phyloP scores from a whole-genome alignment of 92 coral and sea anemone genomes.

The Actinostola sp. region DNA sequence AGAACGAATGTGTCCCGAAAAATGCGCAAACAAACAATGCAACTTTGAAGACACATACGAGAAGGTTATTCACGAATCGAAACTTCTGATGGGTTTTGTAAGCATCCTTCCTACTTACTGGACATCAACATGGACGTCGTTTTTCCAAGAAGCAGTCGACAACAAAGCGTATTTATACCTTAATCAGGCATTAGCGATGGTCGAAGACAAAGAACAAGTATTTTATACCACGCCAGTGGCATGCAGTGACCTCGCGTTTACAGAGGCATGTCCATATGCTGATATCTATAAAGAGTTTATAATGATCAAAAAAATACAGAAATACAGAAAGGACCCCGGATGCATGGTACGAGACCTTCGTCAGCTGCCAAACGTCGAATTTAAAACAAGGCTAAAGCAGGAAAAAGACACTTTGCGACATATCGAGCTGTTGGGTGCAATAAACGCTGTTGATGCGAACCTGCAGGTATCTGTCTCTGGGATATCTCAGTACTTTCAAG shows the following conservation, averaged over 20 bases:
- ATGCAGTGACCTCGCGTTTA: not conserved
- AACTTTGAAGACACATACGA: not conserved
- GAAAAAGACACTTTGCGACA: slow-evolving; percentile 41
- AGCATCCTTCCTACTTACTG: not conserved
- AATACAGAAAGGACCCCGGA: slow-evolving; percentile 36
- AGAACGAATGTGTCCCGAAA: not conserved
- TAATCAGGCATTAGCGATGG: not conserved
- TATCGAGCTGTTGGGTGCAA: slow-evolving; percentile 24
- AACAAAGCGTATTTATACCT: slow-evolving; percentile 1
- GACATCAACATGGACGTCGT: not conserved
- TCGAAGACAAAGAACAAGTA: not conserved
- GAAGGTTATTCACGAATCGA: slow-evolving; percentile 1
- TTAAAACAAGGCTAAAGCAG: slow-evolving; percentile 28
- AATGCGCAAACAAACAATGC: not conserved
- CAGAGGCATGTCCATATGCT: slow-evolving; percentile 10
- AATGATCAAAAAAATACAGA: slow-evolving; percentile 45
- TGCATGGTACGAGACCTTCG: slow-evolving; percentile 45
- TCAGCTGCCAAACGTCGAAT: slow-evolving; percentile 33
- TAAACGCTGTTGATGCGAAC: slow-evolving; percentile 29
- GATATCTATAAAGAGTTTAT: slow-evolving; percentile 31
- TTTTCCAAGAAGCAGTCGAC: not conserved
- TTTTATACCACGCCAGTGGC: not conserved
- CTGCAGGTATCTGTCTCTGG: slow-evolving; percentile 38
- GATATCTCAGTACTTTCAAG: slow-evolving; percentile 50
- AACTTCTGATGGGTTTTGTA: not conserved